These are phyloP conservation scores for Allolobophora icterica DNA, from an alignment of 2,888 invertebrate species.

Conservation along the genomic window DNA sequence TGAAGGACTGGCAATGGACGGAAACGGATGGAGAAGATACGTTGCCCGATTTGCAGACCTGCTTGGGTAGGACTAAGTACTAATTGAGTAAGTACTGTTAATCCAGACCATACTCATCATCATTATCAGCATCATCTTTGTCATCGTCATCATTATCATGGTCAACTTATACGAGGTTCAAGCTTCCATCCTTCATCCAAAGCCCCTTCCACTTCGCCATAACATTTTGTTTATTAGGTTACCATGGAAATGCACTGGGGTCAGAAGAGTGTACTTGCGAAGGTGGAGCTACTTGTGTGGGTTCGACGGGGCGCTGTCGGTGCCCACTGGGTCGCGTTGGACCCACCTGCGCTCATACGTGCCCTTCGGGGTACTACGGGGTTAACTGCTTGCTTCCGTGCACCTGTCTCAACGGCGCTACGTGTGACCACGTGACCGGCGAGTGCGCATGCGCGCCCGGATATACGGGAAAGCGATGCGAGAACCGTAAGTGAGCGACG, in stretches of 20 bases:
- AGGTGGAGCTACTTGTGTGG: slow-evolving; percentile 53
- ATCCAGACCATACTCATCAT: not conserved
- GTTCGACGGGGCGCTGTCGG: not conserved
- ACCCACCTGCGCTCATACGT: slow-evolving; percentile 63
- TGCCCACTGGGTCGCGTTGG: slow-evolving; percentile 64
- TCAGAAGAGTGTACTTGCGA: slow-evolving; percentile 55
- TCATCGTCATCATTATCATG: not conserved
- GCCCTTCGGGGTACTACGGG: slow-evolving; percentile 64
- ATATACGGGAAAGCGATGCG: slow-evolving; percentile 55
- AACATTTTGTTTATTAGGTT: not conserved
- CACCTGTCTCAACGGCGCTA: slow-evolving; percentile 67
- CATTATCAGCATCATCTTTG: not conserved
- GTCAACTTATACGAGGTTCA: no score
- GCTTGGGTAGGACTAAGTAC: no score
- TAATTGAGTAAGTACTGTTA: not conserved
- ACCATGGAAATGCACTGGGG: not conserved
- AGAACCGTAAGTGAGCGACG: slow-evolving; percentile 60
- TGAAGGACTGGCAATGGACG: no score
- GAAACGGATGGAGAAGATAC: no score
- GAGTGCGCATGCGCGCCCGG: slow-evolving; percentile 54
- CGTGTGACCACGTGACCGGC: slow-evolving; percentile 62
- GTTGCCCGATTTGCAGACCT: no score
- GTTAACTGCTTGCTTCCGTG: slow-evolving; percentile 65
- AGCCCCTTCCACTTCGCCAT: not conserved
- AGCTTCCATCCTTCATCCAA: no score